These are phyloP conservation scores for Cynopterus brachyotis DNA, from an alignment of 2,113 vertebrate species.

Conservation along the genomic window DNA sequence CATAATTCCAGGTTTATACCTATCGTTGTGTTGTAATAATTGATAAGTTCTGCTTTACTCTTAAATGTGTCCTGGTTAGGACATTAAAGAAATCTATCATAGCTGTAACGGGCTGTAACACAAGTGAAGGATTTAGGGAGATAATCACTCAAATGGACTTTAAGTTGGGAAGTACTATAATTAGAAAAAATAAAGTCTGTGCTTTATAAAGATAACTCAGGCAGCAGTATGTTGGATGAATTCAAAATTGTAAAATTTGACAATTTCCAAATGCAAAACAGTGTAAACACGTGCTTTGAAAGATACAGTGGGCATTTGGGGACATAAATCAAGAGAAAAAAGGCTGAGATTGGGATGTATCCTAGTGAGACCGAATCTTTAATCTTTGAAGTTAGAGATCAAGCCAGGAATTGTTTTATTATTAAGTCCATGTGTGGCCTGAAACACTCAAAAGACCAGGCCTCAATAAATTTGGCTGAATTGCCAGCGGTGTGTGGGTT, in stretches of 20 bases:
- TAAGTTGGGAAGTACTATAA: not conserved
- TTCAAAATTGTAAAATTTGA: conserved; percentile 30
- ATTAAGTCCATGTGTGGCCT: conserved; percentile 68
- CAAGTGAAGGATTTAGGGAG: not conserved
- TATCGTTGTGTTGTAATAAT: not conserved
- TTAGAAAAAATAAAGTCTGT: not conserved
- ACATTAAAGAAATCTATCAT: not conserved
- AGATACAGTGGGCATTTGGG: not conserved
- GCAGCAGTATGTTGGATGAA: not conserved
- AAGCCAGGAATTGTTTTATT: conserved; percentile 64
- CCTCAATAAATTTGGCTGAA: conserved; percentile 43
- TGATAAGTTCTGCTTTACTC: not conserved
- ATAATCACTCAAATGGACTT: not conserved
- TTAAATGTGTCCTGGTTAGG: not conserved
- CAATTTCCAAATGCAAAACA: conserved; percentile 41
- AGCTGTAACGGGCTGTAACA: not conserved
- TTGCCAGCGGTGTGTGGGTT: conserved; percentile 34
- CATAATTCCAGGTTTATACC: not conserved
- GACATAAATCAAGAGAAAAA: not conserved
- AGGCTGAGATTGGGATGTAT: not conserved
- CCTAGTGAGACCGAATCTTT: conserved; percentile 18
- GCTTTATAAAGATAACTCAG: conserved; percentile 13
- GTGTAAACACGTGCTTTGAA: not conserved
- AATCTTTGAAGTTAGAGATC: conserved; percentile 56
- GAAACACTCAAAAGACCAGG: conserved; percentile 42